Evolutionary conservation across 92 coral and sea anemone species (phyloP).

Genomic region (Micromussa lordhowensis): DNA sequence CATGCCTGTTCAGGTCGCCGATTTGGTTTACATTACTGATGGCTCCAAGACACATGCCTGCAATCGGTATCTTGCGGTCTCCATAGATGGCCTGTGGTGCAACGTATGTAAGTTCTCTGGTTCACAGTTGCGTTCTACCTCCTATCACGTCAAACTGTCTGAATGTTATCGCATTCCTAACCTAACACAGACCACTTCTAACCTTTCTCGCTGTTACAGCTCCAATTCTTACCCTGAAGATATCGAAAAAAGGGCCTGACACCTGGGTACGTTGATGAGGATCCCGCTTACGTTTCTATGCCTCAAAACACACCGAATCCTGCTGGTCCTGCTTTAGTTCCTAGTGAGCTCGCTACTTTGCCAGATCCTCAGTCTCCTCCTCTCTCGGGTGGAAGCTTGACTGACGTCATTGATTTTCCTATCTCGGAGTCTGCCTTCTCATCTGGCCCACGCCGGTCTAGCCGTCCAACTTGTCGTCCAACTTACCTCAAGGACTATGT

Average conservation of each 20-base stretch:
- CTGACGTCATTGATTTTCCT: not conserved
- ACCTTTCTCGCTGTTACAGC: slow-evolving; percentile 23
- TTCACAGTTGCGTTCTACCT: slow-evolving; percentile 34
- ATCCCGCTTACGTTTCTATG: not conserved
- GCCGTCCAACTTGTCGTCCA: slow-evolving; percentile 30
- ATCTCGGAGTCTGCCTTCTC: not conserved
- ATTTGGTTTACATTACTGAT: slow-evolving; percentile 55
- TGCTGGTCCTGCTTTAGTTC: too few species aligned
- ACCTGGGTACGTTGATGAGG: not conserved
- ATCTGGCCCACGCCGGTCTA: slow-evolving; percentile 28
- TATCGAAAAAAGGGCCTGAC: not conserved
- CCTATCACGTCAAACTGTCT: slow-evolving; percentile 28
- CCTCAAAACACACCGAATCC: not conserved
- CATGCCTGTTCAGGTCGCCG: slow-evolving; percentile 25
- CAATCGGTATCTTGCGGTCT: not conserved
- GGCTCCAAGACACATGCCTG: slow-evolving; percentile 39
- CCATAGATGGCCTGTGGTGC: slow-evolving; percentile 37
- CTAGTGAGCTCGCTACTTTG: not conserved
- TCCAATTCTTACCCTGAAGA: not conserved
- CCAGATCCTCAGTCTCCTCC: slow-evolving; percentile 11
- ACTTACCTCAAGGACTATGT: slow-evolving; percentile 30
- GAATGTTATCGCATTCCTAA: slow-evolving; percentile 33
- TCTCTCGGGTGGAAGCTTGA: not conserved
- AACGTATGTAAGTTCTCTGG: slow-evolving; percentile 28
- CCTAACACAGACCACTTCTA: slow-evolving; percentile 5